Percentiles rank a stretch among this genome's conserved stretches.
These are phyloP conservation scores for Dryobates pubescens DNA, from an alignment of 2,797 vertebrate species.

Conservation along the genomic window DNA sequence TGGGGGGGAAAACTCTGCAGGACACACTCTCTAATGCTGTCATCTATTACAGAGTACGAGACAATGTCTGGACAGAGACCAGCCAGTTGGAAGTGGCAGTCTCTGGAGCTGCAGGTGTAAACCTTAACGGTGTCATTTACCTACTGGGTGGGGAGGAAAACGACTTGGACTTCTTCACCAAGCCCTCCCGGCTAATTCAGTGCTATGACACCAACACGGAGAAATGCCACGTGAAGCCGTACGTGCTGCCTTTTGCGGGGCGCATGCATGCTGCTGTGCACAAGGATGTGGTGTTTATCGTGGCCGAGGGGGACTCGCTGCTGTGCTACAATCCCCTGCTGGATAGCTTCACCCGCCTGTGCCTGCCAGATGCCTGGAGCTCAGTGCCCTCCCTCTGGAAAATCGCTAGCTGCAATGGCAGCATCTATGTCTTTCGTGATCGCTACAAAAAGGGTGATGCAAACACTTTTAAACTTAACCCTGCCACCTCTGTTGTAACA, in stretches of 20 bases:
- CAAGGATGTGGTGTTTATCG: constrained; percentile 96
- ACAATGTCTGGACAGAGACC: constrained; percentile 98
- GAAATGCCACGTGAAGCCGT: constrained; percentile 93
- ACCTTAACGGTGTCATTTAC: constrained; percentile 95
- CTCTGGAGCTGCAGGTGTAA: constrained; percentile 93
- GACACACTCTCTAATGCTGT: constrained; percentile 96
- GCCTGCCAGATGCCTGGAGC: constrained; percentile 96
- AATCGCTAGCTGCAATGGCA: constrained; percentile 97
- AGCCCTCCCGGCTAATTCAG: constrained; percentile 96
- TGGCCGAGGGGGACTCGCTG: constrained; percentile 94
- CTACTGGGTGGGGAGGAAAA: constrained; percentile 97
- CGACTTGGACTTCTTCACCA: constrained; percentile 98
- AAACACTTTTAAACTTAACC: constrained; percentile 96
- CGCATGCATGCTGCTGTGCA: constrained; percentile 96
- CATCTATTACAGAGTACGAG: constrained; percentile 94
- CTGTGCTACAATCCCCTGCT: constrained; percentile 96
- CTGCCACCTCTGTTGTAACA: constrained; percentile 94
- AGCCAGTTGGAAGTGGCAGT: constrained; percentile 94
- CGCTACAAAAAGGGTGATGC: constrained; percentile 97
- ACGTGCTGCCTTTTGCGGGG: constrained; percentile 94
- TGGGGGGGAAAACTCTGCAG: constrained; percentile 95
- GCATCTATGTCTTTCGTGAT: constrained; percentile 96
- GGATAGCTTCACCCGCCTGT: constrained; percentile 96
- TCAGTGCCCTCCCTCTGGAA: constrained; percentile 96
- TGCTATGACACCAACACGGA: constrained; percentile 93